These are phyloP conservation scores for Pandemis heparana DNA, from an alignment of 2,888 invertebrate species.

Conservation along the genomic window DNA sequence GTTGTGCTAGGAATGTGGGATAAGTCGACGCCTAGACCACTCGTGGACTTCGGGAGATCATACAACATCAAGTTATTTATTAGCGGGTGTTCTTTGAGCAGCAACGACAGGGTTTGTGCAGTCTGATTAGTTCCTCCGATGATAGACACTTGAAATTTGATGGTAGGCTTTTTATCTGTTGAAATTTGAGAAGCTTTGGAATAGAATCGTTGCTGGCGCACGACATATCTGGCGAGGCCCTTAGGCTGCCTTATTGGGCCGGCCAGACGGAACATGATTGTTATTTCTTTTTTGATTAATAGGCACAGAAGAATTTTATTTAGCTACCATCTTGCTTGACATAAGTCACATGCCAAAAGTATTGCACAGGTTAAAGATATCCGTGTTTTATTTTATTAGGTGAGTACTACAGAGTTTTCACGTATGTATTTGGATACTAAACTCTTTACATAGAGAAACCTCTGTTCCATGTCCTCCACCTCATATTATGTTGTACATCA, in stretches of 20 bases:
- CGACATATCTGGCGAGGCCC: not conserved
- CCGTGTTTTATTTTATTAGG: not conserved
- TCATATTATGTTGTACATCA: too few relatives aligned
- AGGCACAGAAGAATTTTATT: not conserved
- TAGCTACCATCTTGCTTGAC: not conserved
- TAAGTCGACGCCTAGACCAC: slow-evolving; percentile 31
- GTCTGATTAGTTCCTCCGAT: slow-evolving; percentile 25
- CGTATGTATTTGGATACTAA: not conserved
- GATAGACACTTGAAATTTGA: slow-evolving; percentile 34
- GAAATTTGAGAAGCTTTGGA: not conserved
- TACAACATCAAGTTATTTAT: slow-evolving; percentile 20
- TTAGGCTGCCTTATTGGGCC: slow-evolving; percentile 2
- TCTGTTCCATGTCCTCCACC: too few relatives aligned
- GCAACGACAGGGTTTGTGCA: slow-evolving; percentile 27
- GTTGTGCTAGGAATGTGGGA: slow-evolving; percentile 32
- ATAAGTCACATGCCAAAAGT: not conserved
- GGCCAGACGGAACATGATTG: slow-evolving; percentile 37
- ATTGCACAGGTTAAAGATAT: not conserved
- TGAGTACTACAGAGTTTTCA: not conserved
- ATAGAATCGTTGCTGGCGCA: not conserved
- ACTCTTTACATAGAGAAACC: not conserved
- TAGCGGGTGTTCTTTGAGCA: slow-evolving; percentile 28
- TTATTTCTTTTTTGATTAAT: slow-evolving; percentile 9
- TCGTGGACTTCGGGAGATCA: slow-evolving; percentile 20
- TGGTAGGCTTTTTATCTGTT: not conserved